phyloP scores from a whole-genome alignment of 2,113 vertebrate genomes.

The pig (Sus scrofa) region DNA sequence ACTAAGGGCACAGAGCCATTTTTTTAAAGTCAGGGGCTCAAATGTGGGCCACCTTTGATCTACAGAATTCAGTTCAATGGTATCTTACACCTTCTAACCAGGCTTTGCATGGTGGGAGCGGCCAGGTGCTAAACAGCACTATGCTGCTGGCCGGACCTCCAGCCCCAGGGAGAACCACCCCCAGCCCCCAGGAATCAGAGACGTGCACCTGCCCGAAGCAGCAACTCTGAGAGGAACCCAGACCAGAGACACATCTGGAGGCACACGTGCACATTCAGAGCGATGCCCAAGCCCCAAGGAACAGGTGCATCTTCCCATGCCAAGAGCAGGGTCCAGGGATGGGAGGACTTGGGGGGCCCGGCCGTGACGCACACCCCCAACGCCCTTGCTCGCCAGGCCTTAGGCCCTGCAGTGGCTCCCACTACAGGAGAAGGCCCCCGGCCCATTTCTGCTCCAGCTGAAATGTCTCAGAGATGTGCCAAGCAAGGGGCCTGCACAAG shows the following conservation, averaged over 20 bases:
- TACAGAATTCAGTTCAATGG: not conserved
- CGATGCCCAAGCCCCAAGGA: not conserved
- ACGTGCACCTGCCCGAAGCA: not conserved
- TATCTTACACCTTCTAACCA: not conserved
- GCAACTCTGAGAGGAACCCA: not conserved
- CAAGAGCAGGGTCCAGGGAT: not conserved
- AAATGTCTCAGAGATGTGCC: not conserved
- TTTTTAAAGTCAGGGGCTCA: not conserved
- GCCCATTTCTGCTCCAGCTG: not conserved
- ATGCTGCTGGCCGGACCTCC: not conserved
- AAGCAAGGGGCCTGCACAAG: not conserved
- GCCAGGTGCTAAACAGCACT: not conserved
- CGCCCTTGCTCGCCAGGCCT: not conserved
- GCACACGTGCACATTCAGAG: not conserved
- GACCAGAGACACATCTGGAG: not conserved
- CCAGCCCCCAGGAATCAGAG: not conserved
- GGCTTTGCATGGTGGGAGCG: not conserved
- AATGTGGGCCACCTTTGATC: not conserved
- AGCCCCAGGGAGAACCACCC: no score
- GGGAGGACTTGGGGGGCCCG: not conserved
- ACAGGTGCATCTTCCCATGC: not conserved
- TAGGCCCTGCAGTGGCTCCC: not conserved
- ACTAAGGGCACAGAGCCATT: not conserved
- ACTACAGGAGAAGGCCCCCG: rapidly evolving
- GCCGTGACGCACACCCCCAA: no score